A percentile compares a stretch with the other conserved stretches of the same genome.
Conservation (phyloP, 2,888 invertebrate species). For the Agrenia bidenticulata region DNA sequence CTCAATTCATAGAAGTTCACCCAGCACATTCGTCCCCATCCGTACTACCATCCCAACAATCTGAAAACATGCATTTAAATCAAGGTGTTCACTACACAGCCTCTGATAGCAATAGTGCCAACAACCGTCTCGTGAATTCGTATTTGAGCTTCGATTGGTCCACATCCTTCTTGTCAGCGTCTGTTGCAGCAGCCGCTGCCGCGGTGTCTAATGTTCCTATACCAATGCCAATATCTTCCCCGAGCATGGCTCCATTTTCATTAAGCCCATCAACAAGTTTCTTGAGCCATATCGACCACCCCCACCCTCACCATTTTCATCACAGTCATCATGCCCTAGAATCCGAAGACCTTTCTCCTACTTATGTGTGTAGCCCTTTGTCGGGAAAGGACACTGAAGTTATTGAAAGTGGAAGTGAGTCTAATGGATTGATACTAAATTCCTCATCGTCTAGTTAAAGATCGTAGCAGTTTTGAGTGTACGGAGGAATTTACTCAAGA, state of each 20-base stretch:
- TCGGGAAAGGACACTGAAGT: conserved; percentile 5
- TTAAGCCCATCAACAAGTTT: conserved; percentile 26
- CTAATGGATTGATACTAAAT: conserved; percentile 2
- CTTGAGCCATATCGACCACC: conserved; percentile 19
- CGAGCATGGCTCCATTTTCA: conserved; percentile 23
- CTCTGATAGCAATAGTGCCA: conserved; percentile 4
- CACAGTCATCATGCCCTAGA: conserved; percentile 5
- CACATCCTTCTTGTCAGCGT: conserved; percentile 36
- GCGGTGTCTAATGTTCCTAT: conserved; percentile 27
- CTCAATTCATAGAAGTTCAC: not conserved
- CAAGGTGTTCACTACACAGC: not conserved
- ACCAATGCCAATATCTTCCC: conserved; percentile 23
- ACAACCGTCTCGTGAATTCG: conserved; percentile 32
- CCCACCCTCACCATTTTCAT: conserved; percentile 15
- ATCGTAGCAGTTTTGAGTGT: too few species aligned
- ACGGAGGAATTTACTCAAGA: too few species aligned
- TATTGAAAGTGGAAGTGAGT: not conserved
- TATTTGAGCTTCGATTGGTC: conserved; percentile 48
- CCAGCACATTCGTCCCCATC: conserved; percentile 24
- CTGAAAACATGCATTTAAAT: conserved; percentile 1
- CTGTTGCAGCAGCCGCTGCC: conserved; percentile 40
- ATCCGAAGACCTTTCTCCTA: conserved; percentile 16
- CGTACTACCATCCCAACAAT: conserved; percentile 13
- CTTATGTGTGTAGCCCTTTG: not conserved
- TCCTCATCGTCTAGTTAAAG: not conserved